These are phyloP conservation scores for Stegostoma tigrinum DNA, from an alignment of 2,113 vertebrate genomes.

Conservation along the genomic window DNA sequence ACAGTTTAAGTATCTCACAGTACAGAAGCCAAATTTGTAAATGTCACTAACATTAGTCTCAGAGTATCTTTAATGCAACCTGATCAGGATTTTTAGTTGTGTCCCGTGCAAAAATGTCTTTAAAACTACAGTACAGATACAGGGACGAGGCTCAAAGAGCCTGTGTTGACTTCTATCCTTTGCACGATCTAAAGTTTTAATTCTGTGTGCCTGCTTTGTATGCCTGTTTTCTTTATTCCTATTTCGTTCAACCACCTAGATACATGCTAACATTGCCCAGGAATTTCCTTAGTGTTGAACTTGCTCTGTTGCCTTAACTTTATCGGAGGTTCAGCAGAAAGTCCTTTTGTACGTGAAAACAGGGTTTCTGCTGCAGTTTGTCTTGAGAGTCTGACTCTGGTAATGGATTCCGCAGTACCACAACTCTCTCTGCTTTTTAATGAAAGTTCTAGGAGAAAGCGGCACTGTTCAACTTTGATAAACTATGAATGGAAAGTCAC, in stretches of 20 bases:
- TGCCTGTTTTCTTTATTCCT: not conserved
- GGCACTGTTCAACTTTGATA: not conserved
- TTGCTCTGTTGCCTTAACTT: not conserved
- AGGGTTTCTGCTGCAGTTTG: not conserved
- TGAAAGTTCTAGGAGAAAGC: not conserved
- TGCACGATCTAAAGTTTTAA: not conserved
- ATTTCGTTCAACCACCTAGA: not conserved
- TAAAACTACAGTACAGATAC: not conserved
- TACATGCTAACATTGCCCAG: not conserved
- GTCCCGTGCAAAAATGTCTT: not conserved
- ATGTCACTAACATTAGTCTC: not conserved
- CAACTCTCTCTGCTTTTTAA: not conserved
- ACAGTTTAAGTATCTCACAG: not conserved
- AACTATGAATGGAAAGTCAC: not conserved
- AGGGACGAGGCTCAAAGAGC: not conserved
- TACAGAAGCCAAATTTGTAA: not conserved
- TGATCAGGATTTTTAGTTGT: not conserved
- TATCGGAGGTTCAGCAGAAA: not conserved
- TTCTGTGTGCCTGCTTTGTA: not conserved
- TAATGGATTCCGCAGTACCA: not conserved
- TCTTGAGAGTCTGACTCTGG: not conserved
- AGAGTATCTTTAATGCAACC: not conserved
- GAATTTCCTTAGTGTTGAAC: not conserved
- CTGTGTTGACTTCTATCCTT: not conserved
- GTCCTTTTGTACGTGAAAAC: not conserved